A percentile compares a stretch with the other conserved stretches of the same genome.
Conservation (phyloP, 2,113 vertebrate species). For the Podarcis cretensis region DNA sequence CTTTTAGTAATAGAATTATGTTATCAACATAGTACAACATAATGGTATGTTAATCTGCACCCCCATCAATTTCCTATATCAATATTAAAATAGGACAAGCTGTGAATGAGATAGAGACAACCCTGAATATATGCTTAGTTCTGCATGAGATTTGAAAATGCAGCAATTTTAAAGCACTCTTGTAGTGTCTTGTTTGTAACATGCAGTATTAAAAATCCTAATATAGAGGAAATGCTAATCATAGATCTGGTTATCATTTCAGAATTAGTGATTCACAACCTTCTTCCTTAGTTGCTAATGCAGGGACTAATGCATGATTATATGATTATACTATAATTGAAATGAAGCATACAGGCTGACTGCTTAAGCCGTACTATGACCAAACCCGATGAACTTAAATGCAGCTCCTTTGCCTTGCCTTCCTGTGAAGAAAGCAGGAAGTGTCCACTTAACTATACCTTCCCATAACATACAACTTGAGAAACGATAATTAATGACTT, state of each 20-base stretch:
- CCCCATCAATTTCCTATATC: background rate
- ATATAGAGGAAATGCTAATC: background rate
- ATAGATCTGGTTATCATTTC: background rate
- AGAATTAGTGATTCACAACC: conserved; percentile 9
- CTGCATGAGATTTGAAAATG: background rate
- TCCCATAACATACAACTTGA: background rate
- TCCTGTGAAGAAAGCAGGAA: background rate
- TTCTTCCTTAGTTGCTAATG: background rate
- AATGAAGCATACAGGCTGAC: background rate
- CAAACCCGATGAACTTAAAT: background rate
- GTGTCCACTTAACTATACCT: background rate
- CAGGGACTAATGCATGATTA: background rate
- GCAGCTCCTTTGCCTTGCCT: background rate
- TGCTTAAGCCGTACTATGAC: background rate
- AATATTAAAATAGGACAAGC: background rate
- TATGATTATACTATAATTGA: background rate
- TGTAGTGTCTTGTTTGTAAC: background rate
- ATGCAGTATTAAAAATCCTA: background rate
- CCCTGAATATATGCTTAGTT: no score
- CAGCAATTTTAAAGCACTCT: background rate
- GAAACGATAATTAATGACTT: background rate
- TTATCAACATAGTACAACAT: background rate
- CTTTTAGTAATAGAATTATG: background rate
- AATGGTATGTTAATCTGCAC: background rate
- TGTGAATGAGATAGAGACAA: background rate